Conservation (phyloP, 2,113 vertebrate species). For the Bos indicus region DNA sequence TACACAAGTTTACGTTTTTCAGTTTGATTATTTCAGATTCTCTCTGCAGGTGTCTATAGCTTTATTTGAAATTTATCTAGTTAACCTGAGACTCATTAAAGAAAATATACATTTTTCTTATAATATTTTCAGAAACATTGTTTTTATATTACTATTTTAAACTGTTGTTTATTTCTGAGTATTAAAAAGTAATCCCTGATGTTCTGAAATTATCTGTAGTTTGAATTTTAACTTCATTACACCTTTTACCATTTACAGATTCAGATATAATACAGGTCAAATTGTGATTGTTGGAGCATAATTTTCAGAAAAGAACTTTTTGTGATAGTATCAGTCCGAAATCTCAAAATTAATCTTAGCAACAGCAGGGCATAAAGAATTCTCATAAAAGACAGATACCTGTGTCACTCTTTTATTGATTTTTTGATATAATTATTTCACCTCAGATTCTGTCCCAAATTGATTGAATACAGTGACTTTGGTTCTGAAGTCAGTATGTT, state of each 20-base stretch:
- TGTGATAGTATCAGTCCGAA: not conserved
- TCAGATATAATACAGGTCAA: not conserved
- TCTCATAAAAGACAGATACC: not conserved
- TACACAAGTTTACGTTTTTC: not conserved
- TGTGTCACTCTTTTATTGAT: not conserved
- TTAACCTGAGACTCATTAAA: not conserved
- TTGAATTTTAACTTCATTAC: not conserved
- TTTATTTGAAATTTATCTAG: conserved; percentile 19
- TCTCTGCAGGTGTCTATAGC: not conserved
- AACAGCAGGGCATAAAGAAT: not conserved
- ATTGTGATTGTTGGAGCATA: not conserved
- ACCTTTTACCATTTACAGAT: not conserved
- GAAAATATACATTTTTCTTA: not conserved
- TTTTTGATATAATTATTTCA: not conserved
- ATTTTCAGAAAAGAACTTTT: conserved; percentile 16
- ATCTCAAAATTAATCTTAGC: not conserved
- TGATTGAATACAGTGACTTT: not conserved
- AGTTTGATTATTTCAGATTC: not conserved
- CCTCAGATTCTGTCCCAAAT: not conserved
- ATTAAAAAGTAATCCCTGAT: not conserved
- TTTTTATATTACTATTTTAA: conserved; percentile 15
- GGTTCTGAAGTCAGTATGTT: not conserved
- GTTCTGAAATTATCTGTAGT: not conserved
- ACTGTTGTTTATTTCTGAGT: not conserved
- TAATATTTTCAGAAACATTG: not conserved